Conservation (phyloP, 2,888 invertebrate genomes). For the Plutella xylostella region DNA sequence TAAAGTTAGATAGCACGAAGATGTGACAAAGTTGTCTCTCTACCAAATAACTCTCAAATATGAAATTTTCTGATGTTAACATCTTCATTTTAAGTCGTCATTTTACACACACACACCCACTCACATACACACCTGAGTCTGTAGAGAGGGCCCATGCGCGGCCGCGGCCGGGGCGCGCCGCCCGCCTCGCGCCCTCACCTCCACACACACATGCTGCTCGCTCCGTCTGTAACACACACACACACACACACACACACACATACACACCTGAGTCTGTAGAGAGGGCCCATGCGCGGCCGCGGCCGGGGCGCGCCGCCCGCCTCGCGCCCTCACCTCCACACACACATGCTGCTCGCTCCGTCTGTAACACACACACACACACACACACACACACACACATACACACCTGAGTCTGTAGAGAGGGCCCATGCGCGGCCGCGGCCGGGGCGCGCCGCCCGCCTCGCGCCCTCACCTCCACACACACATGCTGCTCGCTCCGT, state of each 20-base stretch:
- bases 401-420: conserved; percentile 43
- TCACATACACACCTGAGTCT: conserved; percentile 39
- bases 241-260: neutral
- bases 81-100: too few species aligned
- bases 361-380: too few species aligned
- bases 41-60: too few species aligned
- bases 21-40: too few species aligned
- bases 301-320: conserved; percentile 56
- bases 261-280: conserved; percentile 42
- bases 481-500: conserved; percentile 30
- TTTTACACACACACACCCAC: too few species aligned
- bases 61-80: too few species aligned
- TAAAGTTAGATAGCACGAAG: too few species aligned
- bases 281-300: conserved; percentile 64
- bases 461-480: conserved; percentile 58
- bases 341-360: conserved; percentile 31
- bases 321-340: conserved; percentile 58
- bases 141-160: conserved; percentile 59
- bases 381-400: neutral
- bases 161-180: conserved; percentile 56
- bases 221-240: too few species aligned
- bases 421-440: conserved; percentile 65
- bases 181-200: conserved; percentile 65
- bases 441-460: conserved; percentile 57
- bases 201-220: conserved; percentile 35